Base-by-base conservation (phyloP, 2,113 vertebrate species). In the Elephas maximus region DNA sequence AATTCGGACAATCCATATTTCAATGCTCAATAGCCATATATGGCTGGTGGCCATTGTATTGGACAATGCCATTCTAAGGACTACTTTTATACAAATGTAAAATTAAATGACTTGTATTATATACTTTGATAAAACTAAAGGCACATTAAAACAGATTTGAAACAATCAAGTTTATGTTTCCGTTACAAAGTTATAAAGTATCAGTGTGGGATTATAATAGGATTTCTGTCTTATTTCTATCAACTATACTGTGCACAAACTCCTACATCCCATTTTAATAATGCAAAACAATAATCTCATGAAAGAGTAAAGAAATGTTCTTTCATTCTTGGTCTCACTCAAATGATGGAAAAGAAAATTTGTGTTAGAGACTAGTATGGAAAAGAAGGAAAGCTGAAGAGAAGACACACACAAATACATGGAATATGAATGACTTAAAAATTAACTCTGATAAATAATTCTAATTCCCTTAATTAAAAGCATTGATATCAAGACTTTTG, bases 141-240 rank as follows among this genome's bases (percentile, higher is more conserved):
- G 18, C 1, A 60, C 74, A 37, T 53, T 63, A 65, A 48, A 48
- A 51, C 20, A 69, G n/a, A 71, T 57, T 14, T 51, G 73, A 83
- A n/a, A 9, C 26, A 71, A 60, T 33, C 26, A n/a, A 44, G 8
- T 69, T 80, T 90, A 26, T 74, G 21, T 94, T 92, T 91, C 48
- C 63, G 6, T 63, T 76, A 73, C 18, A 80, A 53, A 93, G 77
- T 17, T 84, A 57, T 71, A 26, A 48, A 80, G 10, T 80, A 67
- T 62, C 4, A 71, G 7, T 65, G 33, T 63, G 26, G 30, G 65
- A 94, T 45, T 96, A 62, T 37, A 85, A 81, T 10, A 77, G 30
- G 14, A 86, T 85, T 77, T 91, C 33, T 85, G 15, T 86, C 53
- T 91, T 81, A 97, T 74, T 94, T 78, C 78, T 93, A 91, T 1